These are phyloP conservation scores for Amblyraja radiata DNA, from an alignment of 2,797 vertebrate genomes.

Conservation along the genomic window DNA sequence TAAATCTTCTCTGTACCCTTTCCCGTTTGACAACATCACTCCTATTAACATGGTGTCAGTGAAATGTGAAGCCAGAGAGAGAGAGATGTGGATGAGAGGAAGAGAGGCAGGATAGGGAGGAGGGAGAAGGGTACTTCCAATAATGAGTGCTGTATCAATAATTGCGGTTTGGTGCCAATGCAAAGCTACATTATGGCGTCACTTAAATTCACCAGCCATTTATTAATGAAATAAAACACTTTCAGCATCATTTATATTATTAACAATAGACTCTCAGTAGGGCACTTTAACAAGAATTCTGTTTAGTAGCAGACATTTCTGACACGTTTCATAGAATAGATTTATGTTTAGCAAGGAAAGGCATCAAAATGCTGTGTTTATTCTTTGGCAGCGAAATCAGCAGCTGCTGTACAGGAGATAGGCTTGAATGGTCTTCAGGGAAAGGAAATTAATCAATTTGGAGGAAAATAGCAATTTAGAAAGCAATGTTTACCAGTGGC, in stretches of 20 bases:
- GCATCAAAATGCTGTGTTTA: not conserved
- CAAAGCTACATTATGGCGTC: not conserved
- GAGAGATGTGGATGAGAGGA: too few relatives aligned
- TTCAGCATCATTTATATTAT: not conserved
- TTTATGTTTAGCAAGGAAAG: not conserved
- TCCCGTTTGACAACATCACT: too few relatives aligned
- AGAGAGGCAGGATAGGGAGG: too few relatives aligned
- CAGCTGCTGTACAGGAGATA: not conserved
- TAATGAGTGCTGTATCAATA: not conserved
- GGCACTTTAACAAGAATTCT: not conserved
- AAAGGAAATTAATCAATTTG: not conserved
- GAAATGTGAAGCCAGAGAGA: too few relatives aligned
- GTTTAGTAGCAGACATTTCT: not conserved
- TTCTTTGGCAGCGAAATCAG: not conserved
- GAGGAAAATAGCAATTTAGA: not conserved
- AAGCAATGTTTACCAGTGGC: not conserved
- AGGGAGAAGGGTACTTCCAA: not conserved
- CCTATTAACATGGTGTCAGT: too few relatives aligned
- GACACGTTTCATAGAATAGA: not conserved
- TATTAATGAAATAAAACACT: not conserved
- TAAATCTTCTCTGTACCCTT: too few relatives aligned
- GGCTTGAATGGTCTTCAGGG: not conserved
- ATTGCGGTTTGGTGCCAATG: not conserved
- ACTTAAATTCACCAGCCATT: not conserved
- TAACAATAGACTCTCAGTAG: too few relatives aligned